Evolutionary conservation across 64 coral and sea anemone genomes (phyloP).

Genomic region (Pocillopora verrucosa): DNA sequence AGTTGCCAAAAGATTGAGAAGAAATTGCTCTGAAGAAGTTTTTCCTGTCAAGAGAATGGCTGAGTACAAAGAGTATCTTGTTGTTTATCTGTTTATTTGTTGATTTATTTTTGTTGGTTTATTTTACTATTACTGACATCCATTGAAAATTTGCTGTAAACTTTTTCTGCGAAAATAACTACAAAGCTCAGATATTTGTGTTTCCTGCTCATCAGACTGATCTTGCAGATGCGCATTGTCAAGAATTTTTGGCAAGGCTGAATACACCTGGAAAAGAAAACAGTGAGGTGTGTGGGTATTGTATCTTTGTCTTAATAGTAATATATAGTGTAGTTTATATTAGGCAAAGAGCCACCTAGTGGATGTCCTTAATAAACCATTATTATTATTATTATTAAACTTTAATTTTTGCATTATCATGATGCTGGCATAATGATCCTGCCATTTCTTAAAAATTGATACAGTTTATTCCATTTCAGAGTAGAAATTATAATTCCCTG

Average conservation of each 20-base stretch:
- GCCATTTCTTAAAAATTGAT: slow-evolving; percentile 43
- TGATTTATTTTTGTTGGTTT: too few species aligned
- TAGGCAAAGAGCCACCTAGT: too few species aligned
- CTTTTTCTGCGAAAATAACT: slow-evolving; percentile 33
- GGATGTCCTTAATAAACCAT: too few species aligned
- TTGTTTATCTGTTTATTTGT: too few species aligned
- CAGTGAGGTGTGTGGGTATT: slow-evolving; percentile 53
- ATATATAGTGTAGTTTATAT: too few species aligned
- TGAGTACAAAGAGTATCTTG: too few species aligned
- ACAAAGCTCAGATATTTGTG: slow-evolving; percentile 29
- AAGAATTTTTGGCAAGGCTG: slow-evolving; percentile 57
- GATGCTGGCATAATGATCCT: not conserved
- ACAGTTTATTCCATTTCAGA: slow-evolving; percentile 51
- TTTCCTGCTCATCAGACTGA: slow-evolving; percentile 25
- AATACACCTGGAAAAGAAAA: slow-evolving; percentile 51
- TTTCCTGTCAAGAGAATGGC: too few species aligned
- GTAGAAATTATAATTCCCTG: slow-evolving; percentile 40
- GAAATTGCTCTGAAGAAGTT: too few species aligned
- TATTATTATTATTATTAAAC: too few species aligned
- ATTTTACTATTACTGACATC: too few species aligned
- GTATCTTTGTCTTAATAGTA: not conserved
- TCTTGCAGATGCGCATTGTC: slow-evolving; percentile 25
- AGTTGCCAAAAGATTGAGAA: too few species aligned
- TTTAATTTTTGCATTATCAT: not conserved
- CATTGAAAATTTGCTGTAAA: too few species aligned